Percentiles rank a stretch among this genome's conserved stretches.
phyloP scores from a whole-genome alignment of 2,797 vertebrate genomes.

The Oryzias sinensis region DNA sequence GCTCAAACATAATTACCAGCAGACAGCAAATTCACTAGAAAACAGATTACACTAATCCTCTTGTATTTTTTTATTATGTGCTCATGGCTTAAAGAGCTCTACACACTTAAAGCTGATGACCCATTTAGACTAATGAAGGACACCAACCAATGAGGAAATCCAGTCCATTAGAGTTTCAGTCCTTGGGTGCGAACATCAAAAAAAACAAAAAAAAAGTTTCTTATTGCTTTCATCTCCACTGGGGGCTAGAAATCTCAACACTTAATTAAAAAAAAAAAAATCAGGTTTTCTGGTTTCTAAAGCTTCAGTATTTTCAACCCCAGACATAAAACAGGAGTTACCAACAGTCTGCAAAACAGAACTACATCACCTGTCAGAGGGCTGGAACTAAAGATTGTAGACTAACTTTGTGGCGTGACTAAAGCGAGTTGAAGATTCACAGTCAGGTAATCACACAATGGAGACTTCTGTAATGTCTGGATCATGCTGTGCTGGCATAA shows the following conservation, averaged over 20 bases:
- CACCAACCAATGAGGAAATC: slow-evolving; percentile 39
- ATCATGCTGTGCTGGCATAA: slow-evolving; percentile 47
- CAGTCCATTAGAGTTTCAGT: slow-evolving; percentile 16
- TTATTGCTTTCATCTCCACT: slow-evolving; percentile 5
- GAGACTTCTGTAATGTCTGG: slow-evolving; percentile 49
- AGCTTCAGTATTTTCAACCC: neutral
- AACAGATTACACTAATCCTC: slow-evolving; percentile 37
- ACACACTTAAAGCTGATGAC: slow-evolving; percentile 32
- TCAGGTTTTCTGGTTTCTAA: no score
- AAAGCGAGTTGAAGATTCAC: slow-evolving; percentile 37
- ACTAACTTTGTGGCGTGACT: slow-evolving; percentile 54
- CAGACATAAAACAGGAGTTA: slow-evolving; percentile 2
- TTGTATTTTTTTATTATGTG: slow-evolving; percentile 41
- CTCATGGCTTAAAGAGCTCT: slow-evolving; percentile 28
- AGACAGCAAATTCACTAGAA: slow-evolving; percentile 24
- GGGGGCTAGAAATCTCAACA: neutral
- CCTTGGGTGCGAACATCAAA: slow-evolving; percentile 13
- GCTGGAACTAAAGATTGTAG: slow-evolving; percentile 26
- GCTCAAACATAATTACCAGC: slow-evolving; percentile 23
- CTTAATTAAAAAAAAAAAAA: neutral
- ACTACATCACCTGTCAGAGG: slow-evolving; percentile 20
- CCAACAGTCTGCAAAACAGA: neutral
- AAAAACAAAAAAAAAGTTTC: slow-evolving; percentile 10
- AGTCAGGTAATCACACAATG: slow-evolving; percentile 41
- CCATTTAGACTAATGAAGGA: slow-evolving; percentile 31